Base-by-base conservation (phyloP, 2,888 invertebrate species). In the Volucella bombylans region DNA sequence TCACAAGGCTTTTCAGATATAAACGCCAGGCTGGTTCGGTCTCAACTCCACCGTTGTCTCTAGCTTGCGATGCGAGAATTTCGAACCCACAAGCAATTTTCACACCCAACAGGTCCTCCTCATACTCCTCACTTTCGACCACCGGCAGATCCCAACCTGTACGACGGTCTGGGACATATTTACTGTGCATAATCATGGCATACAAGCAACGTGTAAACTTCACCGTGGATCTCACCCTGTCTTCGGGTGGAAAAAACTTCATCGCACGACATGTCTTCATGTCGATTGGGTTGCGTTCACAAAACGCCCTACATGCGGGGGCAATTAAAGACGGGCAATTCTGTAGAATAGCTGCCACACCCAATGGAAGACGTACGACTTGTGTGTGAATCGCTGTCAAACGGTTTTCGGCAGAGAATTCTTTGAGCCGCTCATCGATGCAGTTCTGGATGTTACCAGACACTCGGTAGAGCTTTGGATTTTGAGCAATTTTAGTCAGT, bases 1-100 rank as follows among this genome's bases (percentile, higher is more conserved):
- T 93, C 79, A 94, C 94, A 61, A 99, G 93, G 88, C 94, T 95
- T 61, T 93, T 93, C 12, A 96, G 88, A 92, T 96, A 18, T 43
- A 93, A 93, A 47, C 93, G 92, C 95, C 97, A 98, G 49, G 93
- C 93, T 87, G 93, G 93, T 71, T 95, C 93, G 50, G 92, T 92
- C 73, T 93, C 93, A 0, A 87, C 74, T 1, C 59, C 74, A 0
- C 86, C 68, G 15, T 82, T 72, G 6, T 93, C 92, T 88, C 94
- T n/a, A n/a, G n/a, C n/a, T n/a, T n/a, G n/a, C 1, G 95, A 94
- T 77, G 95, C 94, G 72, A 98, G 93, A 88, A 98, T 97, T 92
- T 98, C 96, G 92, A 96, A 96, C 1, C 98, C 98, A 91, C 96
- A 96, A 55, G 96, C 95, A 89, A 98, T 92, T 93, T 98, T 98